Conservation (phyloP, 2,888 invertebrate species). For the Ophonus ardosiacus region DNA sequence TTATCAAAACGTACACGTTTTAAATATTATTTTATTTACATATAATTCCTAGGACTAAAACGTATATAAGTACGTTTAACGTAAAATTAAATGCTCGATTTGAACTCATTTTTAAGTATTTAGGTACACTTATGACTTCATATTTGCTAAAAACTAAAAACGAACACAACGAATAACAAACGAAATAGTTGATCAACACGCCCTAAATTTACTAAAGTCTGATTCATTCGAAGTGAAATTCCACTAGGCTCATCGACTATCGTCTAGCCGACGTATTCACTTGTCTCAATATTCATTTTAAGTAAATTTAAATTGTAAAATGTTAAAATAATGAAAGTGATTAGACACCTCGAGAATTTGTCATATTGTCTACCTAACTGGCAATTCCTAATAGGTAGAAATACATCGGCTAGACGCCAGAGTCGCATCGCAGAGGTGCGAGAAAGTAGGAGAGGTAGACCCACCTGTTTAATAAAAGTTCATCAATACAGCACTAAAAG, state of each 20-base stretch:
- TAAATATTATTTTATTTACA: constrained; percentile 21
- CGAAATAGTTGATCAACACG: constrained; percentile 45
- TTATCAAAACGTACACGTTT: constrained; percentile 23
- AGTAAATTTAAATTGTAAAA: too few species aligned
- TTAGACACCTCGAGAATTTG: too few species aligned
- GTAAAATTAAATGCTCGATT: constrained; percentile 24
- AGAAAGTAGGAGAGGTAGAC: background rate
- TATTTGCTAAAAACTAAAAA: constrained; percentile 36
- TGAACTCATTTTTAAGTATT: constrained; percentile 42
- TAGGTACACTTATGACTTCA: constrained; percentile 35
- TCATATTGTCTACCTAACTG: too few species aligned
- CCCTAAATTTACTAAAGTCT: constrained; percentile 49
- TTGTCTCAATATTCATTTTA: too few species aligned
- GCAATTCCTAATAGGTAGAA: too few species aligned
- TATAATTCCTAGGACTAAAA: constrained; percentile 9
- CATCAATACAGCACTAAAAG: background rate
- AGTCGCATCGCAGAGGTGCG: too few species aligned
- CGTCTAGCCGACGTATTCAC: too few species aligned
- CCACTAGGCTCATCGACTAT: constrained; percentile 2
- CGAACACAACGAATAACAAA: constrained; percentile 42
- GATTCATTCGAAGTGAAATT: constrained; percentile 37
- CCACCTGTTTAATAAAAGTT: background rate
- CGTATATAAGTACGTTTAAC: constrained; percentile 28
- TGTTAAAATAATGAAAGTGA: too few species aligned
- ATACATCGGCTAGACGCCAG: too few species aligned